These are phyloP conservation scores for Callospermophilus lateralis DNA, from an alignment of 2,113 vertebrate genomes.

Conservation along the genomic window DNA sequence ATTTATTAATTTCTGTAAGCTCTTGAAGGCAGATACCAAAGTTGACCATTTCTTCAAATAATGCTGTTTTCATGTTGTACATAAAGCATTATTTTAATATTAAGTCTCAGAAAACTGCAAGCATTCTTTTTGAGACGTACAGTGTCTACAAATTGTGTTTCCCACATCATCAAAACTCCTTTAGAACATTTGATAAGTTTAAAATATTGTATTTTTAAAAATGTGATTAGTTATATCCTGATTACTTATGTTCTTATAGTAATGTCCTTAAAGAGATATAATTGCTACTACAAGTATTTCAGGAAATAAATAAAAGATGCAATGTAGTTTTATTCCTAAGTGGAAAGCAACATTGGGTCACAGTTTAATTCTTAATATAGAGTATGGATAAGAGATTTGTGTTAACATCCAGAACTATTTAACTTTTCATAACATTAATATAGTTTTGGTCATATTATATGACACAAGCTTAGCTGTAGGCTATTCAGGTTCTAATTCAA, in stretches of 20 bases:
- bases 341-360: background rate
- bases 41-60: background rate
- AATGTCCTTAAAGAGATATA: background rate
- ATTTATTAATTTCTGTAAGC: background rate
- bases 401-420: background rate
- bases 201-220: background rate
- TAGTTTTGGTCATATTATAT: background rate
- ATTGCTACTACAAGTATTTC: background rate
- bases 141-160: background rate
- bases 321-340: slow-evolving; percentile 31
- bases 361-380: slow-evolving; percentile 1
- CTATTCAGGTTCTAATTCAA: background rate
- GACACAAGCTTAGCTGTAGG: background rate
- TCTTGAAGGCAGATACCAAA: background rate
- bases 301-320: background rate
- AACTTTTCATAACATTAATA: background rate
- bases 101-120: background rate
- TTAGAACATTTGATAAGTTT: background rate
- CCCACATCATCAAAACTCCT: background rate
- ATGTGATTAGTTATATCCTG: background rate
- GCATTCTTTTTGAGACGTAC: background rate
- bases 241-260: no score
- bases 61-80: background rate
- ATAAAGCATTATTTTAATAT: background rate
- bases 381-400: background rate